Evolutionary conservation across 2,888 invertebrate species (phyloP).

Genomic region (Atherix ibis): DNA sequence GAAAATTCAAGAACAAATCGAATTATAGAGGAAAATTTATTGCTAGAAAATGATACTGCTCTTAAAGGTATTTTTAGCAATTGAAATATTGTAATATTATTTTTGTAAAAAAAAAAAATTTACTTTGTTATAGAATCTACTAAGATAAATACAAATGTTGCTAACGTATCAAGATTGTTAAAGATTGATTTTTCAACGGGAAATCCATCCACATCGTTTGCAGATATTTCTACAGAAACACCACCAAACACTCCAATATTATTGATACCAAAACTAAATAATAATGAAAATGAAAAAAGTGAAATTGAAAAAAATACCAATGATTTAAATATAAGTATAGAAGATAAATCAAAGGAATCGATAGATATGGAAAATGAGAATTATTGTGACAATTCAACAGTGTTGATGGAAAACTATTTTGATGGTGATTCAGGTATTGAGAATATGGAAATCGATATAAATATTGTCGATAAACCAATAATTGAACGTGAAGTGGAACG

Average conservation of each 20-base stretch:
- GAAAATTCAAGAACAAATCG: no score
- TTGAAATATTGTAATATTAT: no score
- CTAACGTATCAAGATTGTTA: constrained; percentile 26
- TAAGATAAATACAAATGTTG: constrained; percentile 13
- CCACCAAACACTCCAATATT: no score
- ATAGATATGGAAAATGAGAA: constrained; percentile 24
- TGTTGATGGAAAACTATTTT: constrained; percentile 12
- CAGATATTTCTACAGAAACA: constrained; percentile 1
- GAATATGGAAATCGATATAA: constrained; percentile 46
- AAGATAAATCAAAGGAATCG: constrained; percentile 2
- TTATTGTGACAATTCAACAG: constrained; percentile 15
- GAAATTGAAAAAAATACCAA: neutral
- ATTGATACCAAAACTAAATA: no score
- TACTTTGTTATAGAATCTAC: no score
- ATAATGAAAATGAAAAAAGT: no score
- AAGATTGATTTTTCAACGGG: constrained; percentile 10
- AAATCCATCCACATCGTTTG: constrained; percentile 10
- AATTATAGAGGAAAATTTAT: no score
- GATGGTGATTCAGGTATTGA: constrained; percentile 59
- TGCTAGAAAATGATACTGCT: no score
- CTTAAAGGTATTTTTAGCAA: no score
- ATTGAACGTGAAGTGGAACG: constrained; percentile 35
- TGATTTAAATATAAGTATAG: neutral
- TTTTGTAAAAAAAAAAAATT: no score
- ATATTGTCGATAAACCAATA: constrained; percentile 1